Base-by-base conservation (phyloP, 1,140 invertebrate species). In the Telenomus remus region DNA sequence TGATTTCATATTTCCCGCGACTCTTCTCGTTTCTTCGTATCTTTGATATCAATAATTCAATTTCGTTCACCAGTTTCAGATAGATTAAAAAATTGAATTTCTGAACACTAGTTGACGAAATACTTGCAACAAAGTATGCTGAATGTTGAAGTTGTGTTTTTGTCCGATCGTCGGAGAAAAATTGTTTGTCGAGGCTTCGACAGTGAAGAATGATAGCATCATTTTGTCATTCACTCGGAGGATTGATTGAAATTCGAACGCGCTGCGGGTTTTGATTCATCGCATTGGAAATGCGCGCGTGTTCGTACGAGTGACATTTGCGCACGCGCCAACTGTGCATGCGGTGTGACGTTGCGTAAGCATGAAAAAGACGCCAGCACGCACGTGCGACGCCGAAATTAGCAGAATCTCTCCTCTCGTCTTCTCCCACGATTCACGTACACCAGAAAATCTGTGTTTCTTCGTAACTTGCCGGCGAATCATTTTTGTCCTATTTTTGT, bases 351-450 rank as follows among this genome's bases (percentile, higher is more conserved):
- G 78, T 84, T 83, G 81, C 81, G 80, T 82, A 83, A 81, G 82
- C 79, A 76, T 55, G 78, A 74, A 76, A 78, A 39, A 79, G 76
- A 74, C 59, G 74, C 57, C 65, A 69, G 74, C 78, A 79, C 78
- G 79, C 81, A 84, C 83, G 82, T 85, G 81, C 82, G 78, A 78
- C 39, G 80, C 82, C 80, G 76, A 81, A 84, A 84, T 84, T 84
- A 84, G 83, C 82, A 79, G 69, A 79, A 42, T 73, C 71, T 77
- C 68, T 70, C 57, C 55, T 64, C 48, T 12, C 61, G 57, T 54
- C 19, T n/a, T 27, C 56, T 54, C 43, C 53, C 66, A 61, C 71
- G 69, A 76, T 53, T 72, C 70, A 70, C 73, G 19, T 66, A 56
- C 59, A 48, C 50, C 15, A 64, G 54, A 50, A 46, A 43, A 34